Evolutionary conservation across 2,888 invertebrate genomes (phyloP), one percentile per base, ranked within the genome.

Genomic region (Automeris io): DNA sequence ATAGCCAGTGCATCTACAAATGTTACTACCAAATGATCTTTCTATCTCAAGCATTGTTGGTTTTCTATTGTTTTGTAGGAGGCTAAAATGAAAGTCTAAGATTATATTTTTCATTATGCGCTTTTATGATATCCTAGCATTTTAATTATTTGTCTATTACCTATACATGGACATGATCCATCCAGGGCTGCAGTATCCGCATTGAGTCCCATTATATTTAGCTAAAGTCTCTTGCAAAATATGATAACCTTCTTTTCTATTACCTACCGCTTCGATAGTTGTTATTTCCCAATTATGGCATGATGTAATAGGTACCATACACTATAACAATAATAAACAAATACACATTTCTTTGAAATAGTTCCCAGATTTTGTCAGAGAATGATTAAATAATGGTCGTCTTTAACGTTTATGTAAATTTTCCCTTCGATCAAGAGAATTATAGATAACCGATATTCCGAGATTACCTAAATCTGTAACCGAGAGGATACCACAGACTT

Each of bases 1-100:
- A 52, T 91, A 91, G 1, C 91, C 91, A 1, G 93, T 93, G 54
- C 93, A 93, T 23, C 93, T 83, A 49, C 93, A 93, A 26, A 93
- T 86, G 49, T 93, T 92, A 23, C 92, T 90, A n/a, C 90, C 92
- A 50, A 93, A 91, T 0, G 90, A 87, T 45, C 91, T 87, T 65
- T 93, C 93, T 4, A 93, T 87, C 49, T 91, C 88, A 42, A 89
- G 69, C 87, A 88, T 89, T 0, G 89, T 88, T 16, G 88, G 52
- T 11, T 69, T 52, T 7, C 79, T 74, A 5, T 81, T 70, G 9
- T 63, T 52, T 49, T 81, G 65, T 2, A 88, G 51, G 1, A 82
- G 52, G 19, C 88, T 90, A 48, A 8, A 60, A 57, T 33, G 40
- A 37, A 7, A 8, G 31, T 16, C 13, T 16, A 5, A 1, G 11